Base-by-base conservation (phyloP, 2,113 vertebrate genomes). In the Paramisgurnus dabryanus region DNA sequence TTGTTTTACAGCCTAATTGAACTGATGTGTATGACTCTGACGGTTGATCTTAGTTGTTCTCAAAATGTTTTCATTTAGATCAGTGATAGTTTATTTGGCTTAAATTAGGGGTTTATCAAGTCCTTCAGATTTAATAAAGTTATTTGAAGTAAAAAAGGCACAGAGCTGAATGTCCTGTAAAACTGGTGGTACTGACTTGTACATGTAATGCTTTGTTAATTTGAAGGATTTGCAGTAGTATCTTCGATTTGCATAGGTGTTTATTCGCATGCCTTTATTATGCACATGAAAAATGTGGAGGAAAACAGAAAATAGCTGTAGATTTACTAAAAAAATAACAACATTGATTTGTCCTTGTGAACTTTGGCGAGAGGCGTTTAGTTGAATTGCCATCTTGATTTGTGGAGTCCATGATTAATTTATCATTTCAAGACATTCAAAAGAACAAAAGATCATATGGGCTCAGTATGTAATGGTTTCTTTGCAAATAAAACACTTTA, bases 311-410 rank as follows among this genome's bases (percentile, higher is more conserved):
- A 13, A 72, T 41, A 1, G 6, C 11, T 12, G 39, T 58, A 41
- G 53, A 41, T 72, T 71, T 58, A 41, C 39, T 41, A 5, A 3
- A 34, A 34, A 34, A 34, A 34, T 34, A 34, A 3, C 27, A 34
- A 34, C 27, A 34, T 34, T 34, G 3, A 8, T 6, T 47, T 47
- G 18, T 18, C 50, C 45, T 11, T 50, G 39, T n/a, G 9, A 39
- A 39, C 6, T 50, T 58, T 67, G 7, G 2, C 43, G 4, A 12
- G 8, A 47, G n/a, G 55, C 18, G 17, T 58, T 58, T 58, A 7
- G 2, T 58, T 58, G 17, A 58, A 58, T 22, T 47, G 57, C 70
- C 70, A 75, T 79, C 39, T 68, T 83, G 63, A 39, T 22, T 18
- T 47, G 63, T 13, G 53, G 17, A 53, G 65, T 63, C 13, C 55